phyloP scores from a whole-genome alignment of 2,113 vertebrate genomes.

The Perca schrenkii region DNA sequence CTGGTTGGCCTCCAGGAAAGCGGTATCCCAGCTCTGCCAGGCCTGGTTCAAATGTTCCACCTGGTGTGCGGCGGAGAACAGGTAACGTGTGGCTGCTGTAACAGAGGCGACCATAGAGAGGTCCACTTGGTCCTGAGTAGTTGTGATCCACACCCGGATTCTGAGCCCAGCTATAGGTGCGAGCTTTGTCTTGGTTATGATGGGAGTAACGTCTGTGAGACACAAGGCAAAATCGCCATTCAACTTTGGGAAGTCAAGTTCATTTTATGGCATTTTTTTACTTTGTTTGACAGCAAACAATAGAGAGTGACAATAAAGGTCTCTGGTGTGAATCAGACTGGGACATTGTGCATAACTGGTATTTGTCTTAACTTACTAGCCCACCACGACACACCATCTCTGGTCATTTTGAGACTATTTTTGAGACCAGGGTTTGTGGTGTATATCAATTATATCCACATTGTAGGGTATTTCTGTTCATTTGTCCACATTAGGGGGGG shows the following conservation, averaged over 20 bases:
- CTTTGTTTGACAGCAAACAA: background rate
- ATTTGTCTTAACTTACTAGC: background rate
- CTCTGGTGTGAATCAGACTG: background rate
- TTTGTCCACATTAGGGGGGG: no score
- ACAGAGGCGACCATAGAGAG: conserved; percentile 83
- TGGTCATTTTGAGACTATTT: background rate
- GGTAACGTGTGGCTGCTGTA: conserved; percentile 87
- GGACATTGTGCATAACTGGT: background rate
- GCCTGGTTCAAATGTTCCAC: conserved; percentile 78
- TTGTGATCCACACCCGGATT: conserved; percentile 71
- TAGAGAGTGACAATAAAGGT: background rate
- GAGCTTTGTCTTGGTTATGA: conserved; percentile 77
- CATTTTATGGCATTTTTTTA: background rate
- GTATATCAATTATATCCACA: background rate
- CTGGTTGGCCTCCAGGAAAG: conserved; percentile 73
- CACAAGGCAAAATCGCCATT: background rate
- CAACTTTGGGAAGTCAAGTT: rapidly evolving
- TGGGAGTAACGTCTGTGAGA: conserved; percentile 82
- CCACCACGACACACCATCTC: background rate
- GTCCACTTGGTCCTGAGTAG: conserved; percentile 72
- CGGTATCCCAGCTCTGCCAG: conserved; percentile 79
- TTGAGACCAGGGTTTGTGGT: background rate
- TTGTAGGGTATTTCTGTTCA: background rate
- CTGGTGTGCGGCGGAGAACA: conserved; percentile 81
- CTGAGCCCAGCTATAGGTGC: conserved; percentile 84